Percentiles rank a stretch among this genome's conserved stretches.
These are phyloP conservation scores for Anhinga rufa DNA, from an alignment of 2,113 vertebrate species.

Conservation along the genomic window DNA sequence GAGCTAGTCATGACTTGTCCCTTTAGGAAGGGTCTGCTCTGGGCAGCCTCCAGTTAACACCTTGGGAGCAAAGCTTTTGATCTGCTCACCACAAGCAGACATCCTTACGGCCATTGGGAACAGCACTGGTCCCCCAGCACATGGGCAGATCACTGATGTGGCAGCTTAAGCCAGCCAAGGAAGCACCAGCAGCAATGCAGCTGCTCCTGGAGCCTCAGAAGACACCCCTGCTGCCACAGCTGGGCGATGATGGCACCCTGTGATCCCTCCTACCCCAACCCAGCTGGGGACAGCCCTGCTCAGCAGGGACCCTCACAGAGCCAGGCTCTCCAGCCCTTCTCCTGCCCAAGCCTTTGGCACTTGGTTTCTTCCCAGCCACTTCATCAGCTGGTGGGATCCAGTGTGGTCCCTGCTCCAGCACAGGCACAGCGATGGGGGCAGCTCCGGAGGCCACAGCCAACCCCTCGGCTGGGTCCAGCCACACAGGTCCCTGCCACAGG, in stretches of 20 bases:
- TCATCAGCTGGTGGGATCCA: not conserved
- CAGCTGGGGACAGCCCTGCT: not conserved
- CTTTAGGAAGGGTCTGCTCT: not conserved
- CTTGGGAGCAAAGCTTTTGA: not conserved
- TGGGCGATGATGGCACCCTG: not conserved
- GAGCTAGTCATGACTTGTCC: not conserved
- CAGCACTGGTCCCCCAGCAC: not conserved
- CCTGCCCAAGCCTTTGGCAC: not conserved
- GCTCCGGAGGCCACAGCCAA: not conserved
- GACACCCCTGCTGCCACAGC: not conserved
- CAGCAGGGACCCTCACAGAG: not conserved
- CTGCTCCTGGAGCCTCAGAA: not conserved
- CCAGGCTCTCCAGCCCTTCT: not conserved
- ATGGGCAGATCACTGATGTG: not conserved
- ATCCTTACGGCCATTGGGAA: not conserved
- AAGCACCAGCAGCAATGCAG: not conserved
- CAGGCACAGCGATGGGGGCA: not conserved
- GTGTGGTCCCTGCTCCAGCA: accelerated
- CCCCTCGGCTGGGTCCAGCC: not conserved
- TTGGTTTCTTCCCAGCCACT: accelerated
- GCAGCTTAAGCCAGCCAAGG: not conserved
- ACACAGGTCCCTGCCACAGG: too few species aligned
- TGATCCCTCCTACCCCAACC: too few species aligned
- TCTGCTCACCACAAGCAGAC: not conserved
- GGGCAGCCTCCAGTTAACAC: not conserved